Base-by-base conservation (phyloP, 2,888 invertebrate genomes). In the Zelleria hepariella region DNA sequence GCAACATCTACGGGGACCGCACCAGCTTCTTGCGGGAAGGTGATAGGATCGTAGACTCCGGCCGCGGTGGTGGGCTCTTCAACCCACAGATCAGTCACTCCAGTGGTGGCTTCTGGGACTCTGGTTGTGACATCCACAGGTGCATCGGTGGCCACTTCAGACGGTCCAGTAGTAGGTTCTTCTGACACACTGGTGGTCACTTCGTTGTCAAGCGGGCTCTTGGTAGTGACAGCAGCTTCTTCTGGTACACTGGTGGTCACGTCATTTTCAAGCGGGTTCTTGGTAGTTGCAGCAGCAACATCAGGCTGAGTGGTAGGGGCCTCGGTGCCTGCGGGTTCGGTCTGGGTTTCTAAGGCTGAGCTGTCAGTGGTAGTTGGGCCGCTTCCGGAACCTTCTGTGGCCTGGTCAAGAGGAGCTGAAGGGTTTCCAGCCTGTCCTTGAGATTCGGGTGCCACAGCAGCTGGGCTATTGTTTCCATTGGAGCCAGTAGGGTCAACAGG, bases 1-100 rank as follows among this genome's bases (percentile, higher is more conserved):
- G 52, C 20, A 18, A 59, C 42, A 59, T 59, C 54, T 24, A 59
- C 54, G 2, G 59, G 54, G n/a, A 32, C 24, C 47, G 59, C 59
- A 18, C 59, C 59, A 23, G 4, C 6, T 20, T 59, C 59, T 7
- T 25, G 23, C 21, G 59, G 59, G 24, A 59, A 42, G 1, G 18
- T 23, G 26, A 57, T 42, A 42, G 20, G 21, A 26, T 27, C 57
- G 15, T 42, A 42, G 32, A 25, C 8, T 24, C 23, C 20, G 20
- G 23, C 20, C 32, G 53, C 24, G 2, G 15, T 21, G 24, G 15
- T 15, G 6, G 4, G 53, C 53, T 10, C 53, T 15, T 42, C 53
- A 24, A n/a, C 24, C 53, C 24, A 42, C 4, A 15, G n/a, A 25
- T 25, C 24, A n/a, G 53, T 21, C 21, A 10, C 32, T 23, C 7